phyloP scores from a whole-genome alignment of 2,888 invertebrate species.

The Cataglyphis livida region DNA sequence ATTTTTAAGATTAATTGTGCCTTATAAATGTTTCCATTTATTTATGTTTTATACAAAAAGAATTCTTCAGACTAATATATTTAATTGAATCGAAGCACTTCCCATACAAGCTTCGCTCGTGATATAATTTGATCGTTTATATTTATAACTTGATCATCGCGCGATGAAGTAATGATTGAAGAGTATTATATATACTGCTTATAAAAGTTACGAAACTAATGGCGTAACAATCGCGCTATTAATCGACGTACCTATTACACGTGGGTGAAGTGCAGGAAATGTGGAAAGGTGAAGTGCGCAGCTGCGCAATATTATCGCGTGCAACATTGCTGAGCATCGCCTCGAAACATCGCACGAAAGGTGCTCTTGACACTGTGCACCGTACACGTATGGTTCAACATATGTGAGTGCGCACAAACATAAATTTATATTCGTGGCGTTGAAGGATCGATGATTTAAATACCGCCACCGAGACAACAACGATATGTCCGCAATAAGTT shows the following conservation, averaged over 20 bases:
- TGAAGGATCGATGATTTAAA: conserved; percentile 26
- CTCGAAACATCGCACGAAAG: conserved; percentile 15
- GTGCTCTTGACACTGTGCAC: conserved; percentile 41
- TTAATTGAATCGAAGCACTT: neutral
- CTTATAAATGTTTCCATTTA: neutral
- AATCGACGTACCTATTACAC: conserved; percentile 27
- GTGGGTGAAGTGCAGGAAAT: conserved; percentile 46
- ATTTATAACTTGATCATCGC: neutral
- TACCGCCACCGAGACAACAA: neutral
- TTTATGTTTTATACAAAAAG: neutral
- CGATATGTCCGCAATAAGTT: neutral
- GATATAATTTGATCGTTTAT: neutral
- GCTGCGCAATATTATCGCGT: conserved; percentile 45
- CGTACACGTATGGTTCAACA: neutral
- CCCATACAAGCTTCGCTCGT: neutral
- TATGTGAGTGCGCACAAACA: neutral
- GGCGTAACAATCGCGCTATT: conserved; percentile 35
- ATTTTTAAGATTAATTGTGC: neutral
- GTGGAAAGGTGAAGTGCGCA: conserved; percentile 51
- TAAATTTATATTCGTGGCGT: neutral
- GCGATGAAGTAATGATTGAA: neutral
- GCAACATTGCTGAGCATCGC: conserved; percentile 2
- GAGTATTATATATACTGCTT: neutral
- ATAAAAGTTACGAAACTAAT: conserved; percentile 30
- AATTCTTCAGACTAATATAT: neutral